phyloP scores from a whole-genome alignment of 64 coral and sea anemone genomes.

The Cladopsammia gracilis region DNA sequence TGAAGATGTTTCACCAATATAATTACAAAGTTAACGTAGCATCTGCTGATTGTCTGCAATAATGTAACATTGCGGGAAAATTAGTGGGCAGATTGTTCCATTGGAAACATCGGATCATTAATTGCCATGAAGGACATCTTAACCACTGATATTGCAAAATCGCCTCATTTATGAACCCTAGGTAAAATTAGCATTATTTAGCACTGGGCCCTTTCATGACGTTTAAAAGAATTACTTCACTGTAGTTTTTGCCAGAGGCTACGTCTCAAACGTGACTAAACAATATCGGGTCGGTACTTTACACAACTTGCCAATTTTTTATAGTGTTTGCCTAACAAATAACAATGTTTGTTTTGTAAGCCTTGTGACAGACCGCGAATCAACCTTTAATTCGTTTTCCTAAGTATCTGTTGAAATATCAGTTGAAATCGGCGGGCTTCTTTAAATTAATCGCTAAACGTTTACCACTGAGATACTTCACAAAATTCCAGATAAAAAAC shows the following conservation, averaged over 20 bases:
- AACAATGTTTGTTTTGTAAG: constrained; percentile 16
- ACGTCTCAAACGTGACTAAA: neutral
- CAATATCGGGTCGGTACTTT: neutral
- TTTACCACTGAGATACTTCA: neutral
- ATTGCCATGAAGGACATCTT: neutral
- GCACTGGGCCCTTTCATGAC: too few species aligned
- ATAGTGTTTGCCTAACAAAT: constrained; percentile 15
- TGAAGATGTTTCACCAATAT: too few species aligned
- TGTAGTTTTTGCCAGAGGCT: too few species aligned
- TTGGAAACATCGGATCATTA: neutral
- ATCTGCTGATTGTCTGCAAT: too few species aligned
- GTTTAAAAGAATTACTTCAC: neutral
- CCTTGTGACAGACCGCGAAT: constrained; percentile 23
- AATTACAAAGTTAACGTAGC: too few species aligned
- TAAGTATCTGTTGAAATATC: constrained; percentile 34
- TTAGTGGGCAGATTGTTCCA: neutral
- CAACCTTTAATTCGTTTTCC: constrained; percentile 21
- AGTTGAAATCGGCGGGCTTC: neutral
- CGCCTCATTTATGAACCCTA: neutral
- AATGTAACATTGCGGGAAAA: too few species aligned
- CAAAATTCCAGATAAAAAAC: neutral
- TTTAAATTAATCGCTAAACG: neutral
- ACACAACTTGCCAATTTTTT: neutral
- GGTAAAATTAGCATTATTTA: too few species aligned
- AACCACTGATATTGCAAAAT: neutral